Base-by-base conservation (phyloP, 2,797 vertebrate species). In the Channa striata region DNA sequence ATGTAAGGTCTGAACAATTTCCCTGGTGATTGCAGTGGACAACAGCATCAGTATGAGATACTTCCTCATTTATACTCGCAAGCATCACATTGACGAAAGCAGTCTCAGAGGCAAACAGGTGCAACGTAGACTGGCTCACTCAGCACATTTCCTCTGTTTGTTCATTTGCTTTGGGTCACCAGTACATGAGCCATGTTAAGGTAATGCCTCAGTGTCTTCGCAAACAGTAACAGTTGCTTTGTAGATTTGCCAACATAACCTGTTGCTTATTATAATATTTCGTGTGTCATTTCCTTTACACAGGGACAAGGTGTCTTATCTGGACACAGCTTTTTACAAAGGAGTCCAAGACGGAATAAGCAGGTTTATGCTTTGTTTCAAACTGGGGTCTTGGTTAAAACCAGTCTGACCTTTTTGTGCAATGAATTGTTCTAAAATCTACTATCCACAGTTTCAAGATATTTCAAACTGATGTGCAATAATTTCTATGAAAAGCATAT, bases 101-200 rank as follows among this genome's bases (percentile, higher is more conserved):
- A 34, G 16, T 39, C 40, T 49, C 51, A 49, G 34, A 20, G 2
- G 39, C 30, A 63, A 39, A 59, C 12, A 63, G 61, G 60, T 60
- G 54, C 25, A 60, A 7, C 20, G 16, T 13, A 65, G n/a, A 66
- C 20, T 1, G 12, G 37, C 54, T 59, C 34, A 43, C 21, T 64
- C 60, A 57, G 49, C 37, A 23, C 49, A 20, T 60, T 60, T 37
- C n/a, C n/a, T n/a, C n/a, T n/a, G 13, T 61, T 56, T 57, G 4
- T 39, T 52, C 3, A 59, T 64, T 48, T 49, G 12, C 43, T 65
- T 8, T 40, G 30, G 34, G 40, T 66, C 42, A 66, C 20, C 16
- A 16, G 11, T 11, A 40, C 54, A 51, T 5, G 4, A 40, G 13
- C n/a, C 5, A 3, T 46, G 33, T 30, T 47, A 34, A 46, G 34